Base-by-base conservation (phyloP, 37 sponge, comb jelly and placozoan genomes). In the Mnemiopsis leidyi region DNA sequence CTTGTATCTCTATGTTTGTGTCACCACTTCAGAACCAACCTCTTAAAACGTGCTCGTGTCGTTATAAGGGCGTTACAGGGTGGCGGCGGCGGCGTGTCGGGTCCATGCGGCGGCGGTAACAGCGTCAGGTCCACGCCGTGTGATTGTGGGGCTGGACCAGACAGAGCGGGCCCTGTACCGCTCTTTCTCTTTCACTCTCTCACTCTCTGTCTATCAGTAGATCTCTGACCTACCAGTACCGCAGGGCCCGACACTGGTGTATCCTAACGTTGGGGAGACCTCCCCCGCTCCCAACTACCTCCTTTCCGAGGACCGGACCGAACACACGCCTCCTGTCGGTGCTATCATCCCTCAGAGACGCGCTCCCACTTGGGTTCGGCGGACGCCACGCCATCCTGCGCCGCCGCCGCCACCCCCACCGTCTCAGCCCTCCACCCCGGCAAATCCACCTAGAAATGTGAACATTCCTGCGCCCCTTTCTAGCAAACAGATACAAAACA, bases 191-290 rank as follows among this genome's bases (percentile, higher is more conserved):
- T 21, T 20, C 68, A 67, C 68, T 21, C 75, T 28, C 25, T 28
- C 25, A n/a, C 75, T 71, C 75, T 7, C 30, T 48, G 13, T 48
- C 61, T 48, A 48, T 48, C 61, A 48, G 61, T 48, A 48, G 61
- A 48, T 48, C 18, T 67, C 75, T 71, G 30, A 71, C 75, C 75
- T 18, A 28, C 75, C 75, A n/a, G 25, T 71, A 13, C 75, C 61
- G n/a, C 90, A 85, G 90, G 90, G 90, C 90, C 90, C 90, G 36
- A 40, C 90, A n/a, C 32, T 28, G 21, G 90, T 85, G 30, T 85
- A 85, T 26, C 90, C 90, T 40, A 85, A 85, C 30, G 90, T 85
- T n/a, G 61, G 90, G 26, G 40, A 40, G 61, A 85, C 48, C 0
- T 34, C 36, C 37, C 34, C 36, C 21, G 48, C 38, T 32, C 38